These are phyloP conservation scores for Epinotia bilunana DNA, from an alignment of 2,888 invertebrate species.

Conservation along the genomic window DNA sequence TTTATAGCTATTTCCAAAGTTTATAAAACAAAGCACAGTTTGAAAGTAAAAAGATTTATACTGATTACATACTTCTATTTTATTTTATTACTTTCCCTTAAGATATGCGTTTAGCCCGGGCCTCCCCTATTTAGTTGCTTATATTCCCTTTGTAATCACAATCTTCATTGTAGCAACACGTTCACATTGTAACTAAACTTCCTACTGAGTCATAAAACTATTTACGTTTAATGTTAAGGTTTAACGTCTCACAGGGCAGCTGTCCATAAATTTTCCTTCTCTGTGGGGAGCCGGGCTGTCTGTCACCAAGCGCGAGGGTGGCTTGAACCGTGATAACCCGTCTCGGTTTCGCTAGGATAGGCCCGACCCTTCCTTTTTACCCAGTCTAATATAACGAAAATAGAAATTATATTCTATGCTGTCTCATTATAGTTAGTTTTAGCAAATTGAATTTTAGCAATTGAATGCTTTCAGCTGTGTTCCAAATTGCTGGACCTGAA, in stretches of 20 bases:
- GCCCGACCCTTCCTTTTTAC: neutral
- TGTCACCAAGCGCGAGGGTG: slow-evolving; percentile 7
- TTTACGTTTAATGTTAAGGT: slow-evolving; percentile 20
- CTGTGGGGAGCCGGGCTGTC: slow-evolving; percentile 1
- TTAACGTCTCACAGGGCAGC: slow-evolving; percentile 25
- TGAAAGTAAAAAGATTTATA: no score
- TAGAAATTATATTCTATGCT: neutral
- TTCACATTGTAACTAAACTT: slow-evolving; percentile 10
- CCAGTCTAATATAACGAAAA: neutral
- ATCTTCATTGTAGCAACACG: slow-evolving; percentile 4
- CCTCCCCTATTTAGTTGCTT: no score
- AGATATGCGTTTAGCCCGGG: no score
- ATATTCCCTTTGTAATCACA: neutral
- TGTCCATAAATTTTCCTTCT: slow-evolving; percentile 31
- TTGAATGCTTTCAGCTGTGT: slow-evolving; percentile 4
- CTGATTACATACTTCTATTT: no score
- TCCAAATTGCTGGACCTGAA: neutral
- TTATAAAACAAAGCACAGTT: no score
- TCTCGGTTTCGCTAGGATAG: neutral
- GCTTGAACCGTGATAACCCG: slow-evolving; percentile 11
- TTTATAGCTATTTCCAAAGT: no score
- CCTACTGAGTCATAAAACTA: slow-evolving; percentile 23
- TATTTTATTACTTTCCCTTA: no score
- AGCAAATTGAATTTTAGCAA: slow-evolving; percentile 6
- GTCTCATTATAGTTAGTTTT: neutral